Percentiles rank a stretch among this genome's conserved stretches.
Evolutionary conservation across 2,797 vertebrate species (phyloP).

Genomic region (Poeciliopsis turneri): DNA sequence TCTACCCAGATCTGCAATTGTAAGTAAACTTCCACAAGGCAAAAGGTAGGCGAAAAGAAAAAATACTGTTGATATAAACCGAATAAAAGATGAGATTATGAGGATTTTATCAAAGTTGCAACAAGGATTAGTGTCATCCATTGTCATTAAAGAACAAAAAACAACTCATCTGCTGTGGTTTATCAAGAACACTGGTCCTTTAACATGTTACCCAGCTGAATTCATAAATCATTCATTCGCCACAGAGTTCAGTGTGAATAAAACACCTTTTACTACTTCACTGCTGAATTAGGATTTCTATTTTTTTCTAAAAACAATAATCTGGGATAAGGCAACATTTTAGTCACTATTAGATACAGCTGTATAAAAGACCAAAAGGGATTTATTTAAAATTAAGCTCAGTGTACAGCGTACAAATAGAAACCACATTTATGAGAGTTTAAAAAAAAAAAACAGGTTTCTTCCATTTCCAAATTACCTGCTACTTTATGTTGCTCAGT

Average conservation of each 20-base stretch:
- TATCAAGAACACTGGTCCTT: background rate
- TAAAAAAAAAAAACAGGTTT: background rate
- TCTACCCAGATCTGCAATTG: slow-evolving; percentile 22
- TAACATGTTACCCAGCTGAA: background rate
- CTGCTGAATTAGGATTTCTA: too few relatives aligned
- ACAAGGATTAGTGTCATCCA: background rate
- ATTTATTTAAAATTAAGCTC: background rate
- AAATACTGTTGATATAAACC: slow-evolving; percentile 23
- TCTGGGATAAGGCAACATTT: too few relatives aligned
- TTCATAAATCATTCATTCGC: too few relatives aligned
- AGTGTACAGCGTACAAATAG: background rate
- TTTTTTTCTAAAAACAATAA: too few relatives aligned
- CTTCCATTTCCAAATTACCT: background rate
- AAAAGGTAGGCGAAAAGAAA: background rate
- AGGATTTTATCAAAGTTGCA: background rate
- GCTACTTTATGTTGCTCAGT: background rate
- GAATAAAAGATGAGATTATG: background rate
- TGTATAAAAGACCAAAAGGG: background rate
- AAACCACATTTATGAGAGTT: background rate
- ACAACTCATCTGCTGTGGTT: background rate
- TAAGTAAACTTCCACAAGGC: slow-evolving; percentile 47
- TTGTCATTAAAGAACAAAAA: background rate
- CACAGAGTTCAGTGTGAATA: too few relatives aligned
- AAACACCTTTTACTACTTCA: too few relatives aligned
- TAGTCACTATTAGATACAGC: too few relatives aligned